A percentile compares a stretch with the other conserved stretches of the same genome.
phyloP scores from a whole-genome alignment of 2,797 vertebrate species.

The Lindbergichthys nudifrons region DNA sequence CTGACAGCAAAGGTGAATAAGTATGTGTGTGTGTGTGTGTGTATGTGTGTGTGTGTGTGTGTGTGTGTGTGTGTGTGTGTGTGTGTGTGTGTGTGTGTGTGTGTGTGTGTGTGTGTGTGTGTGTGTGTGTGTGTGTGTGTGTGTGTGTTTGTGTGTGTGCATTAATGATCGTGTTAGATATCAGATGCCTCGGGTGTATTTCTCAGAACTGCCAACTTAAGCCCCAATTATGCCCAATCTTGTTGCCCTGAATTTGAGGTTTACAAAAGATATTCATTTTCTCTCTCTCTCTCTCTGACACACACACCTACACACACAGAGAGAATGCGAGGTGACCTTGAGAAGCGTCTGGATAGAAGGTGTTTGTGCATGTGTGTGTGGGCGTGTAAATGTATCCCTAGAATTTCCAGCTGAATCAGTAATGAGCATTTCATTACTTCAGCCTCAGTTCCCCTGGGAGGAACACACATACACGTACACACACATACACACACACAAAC shows the following conservation, averaged over 20 bases:
- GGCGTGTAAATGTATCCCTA: conserved; percentile 81
- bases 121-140: conserved; percentile 7
- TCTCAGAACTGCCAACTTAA: conserved; percentile 57
- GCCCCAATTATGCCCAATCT: conserved; percentile 48
- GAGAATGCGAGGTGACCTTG: conserved; percentile 79
- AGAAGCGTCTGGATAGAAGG: conserved; percentile 65
- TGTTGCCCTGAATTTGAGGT: conserved; percentile 44
- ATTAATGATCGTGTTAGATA: conserved; percentile 47
- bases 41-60: conserved; percentile 15
- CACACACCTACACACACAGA: conserved; percentile 33
- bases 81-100: conserved; percentile 10
- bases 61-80: conserved; percentile 6
- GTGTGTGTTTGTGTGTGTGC: conserved; percentile 13
- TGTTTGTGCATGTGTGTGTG: conserved; percentile 54
- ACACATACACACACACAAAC: conserved; percentile 15
- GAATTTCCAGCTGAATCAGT: conserved; percentile 85
- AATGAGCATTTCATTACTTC: conserved; percentile 87
- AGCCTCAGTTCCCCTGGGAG: conserved; percentile 77
- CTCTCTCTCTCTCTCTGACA: background rate
- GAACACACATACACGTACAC: conserved; percentile 41
- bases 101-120: conserved; percentile 6
- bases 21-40: conserved; percentile 1
- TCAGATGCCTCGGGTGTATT: conserved; percentile 40
- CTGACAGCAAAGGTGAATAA: conserved; percentile 30
- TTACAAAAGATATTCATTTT: conserved; percentile 20